Evolutionary conservation across 2,113 vertebrate genomes (phyloP), one percentile per base, ranked within the genome.

Genomic region (Epinephelus lanceolatus): DNA sequence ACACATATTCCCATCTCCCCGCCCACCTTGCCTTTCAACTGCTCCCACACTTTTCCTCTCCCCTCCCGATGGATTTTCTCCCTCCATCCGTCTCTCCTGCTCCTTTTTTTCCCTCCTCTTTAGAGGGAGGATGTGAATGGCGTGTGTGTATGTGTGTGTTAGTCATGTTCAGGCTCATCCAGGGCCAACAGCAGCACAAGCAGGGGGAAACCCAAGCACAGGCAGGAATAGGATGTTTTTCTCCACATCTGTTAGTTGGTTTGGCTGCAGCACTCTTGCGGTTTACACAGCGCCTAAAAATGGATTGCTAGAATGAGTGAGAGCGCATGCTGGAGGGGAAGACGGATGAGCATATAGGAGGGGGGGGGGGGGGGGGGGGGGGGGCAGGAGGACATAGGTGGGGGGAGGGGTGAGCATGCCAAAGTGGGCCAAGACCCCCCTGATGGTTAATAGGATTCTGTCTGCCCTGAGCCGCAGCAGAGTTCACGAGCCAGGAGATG

Each of bases 91-190:
- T 71, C 76, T 76, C 73, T 80, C 76, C 59, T 79, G 52, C 75
- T 67, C 55, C 23, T 61, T 61, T 73, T 68, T 61, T 65, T 12
- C 9, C 3, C 57, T 55, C 65, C 75, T 83, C 80, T 71, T 66
- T 53, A 45, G 71, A 70, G 56, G 84, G 87, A 89, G 84, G 88
- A 88, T 88, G 86, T 88, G 84, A 66, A 77, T 84, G 74, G 69
- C 45, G 67, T 88, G 89, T 76, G 81, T 70, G 70, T 69, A 40
- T 91, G 80, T 88, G 88, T 88, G 84, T 78, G 80, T 94, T 91
- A 94, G 90, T 94, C 95, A 94, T 92, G 91, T 94, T 92, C 88
- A 89, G 87, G 88, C 88, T 87, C 91, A 90, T 90, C 88, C 83
- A 80, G 90, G 79, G 90, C 91, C 89, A 92, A 90, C 81, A 88